phyloP scores from a whole-genome alignment of 2,888 invertebrate species.

The Eristalinus sepulchralis region DNA sequence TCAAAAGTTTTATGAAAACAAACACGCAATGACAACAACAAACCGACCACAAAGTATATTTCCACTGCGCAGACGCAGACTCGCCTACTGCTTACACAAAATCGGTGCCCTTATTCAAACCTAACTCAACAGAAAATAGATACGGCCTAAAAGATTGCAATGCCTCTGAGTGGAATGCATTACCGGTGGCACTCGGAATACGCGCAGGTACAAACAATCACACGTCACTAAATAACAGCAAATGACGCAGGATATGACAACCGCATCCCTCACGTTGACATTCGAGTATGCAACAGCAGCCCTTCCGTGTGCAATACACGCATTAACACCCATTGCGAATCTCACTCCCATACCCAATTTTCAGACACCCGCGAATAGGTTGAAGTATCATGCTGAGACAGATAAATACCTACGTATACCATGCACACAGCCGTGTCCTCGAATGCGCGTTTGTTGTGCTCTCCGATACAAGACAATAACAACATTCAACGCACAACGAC shows the following conservation, averaged over 20 bases:
- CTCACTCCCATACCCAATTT: not conserved
- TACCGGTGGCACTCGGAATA: not conserved
- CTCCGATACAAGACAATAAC: conserved; percentile 38
- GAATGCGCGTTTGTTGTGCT: conserved; percentile 27
- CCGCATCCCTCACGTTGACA: conserved; percentile 16
- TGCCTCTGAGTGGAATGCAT: not conserved
- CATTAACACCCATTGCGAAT: conserved; percentile 1
- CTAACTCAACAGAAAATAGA: no score
- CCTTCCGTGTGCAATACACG: not conserved
- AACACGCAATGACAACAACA: no score
- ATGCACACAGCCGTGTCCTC: not conserved
- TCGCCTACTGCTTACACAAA: no score
- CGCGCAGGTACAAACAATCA: conserved; percentile 40
- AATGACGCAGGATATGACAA: not conserved
- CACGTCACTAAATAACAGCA: not conserved
- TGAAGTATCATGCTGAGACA: conserved; percentile 8
- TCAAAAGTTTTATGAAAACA: no score
- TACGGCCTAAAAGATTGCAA: not conserved
- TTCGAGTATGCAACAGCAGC: not conserved
- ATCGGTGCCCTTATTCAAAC: no score
- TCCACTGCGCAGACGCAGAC: no score
- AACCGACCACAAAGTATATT: no score
- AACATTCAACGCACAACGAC: conserved; percentile 19
- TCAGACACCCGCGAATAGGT: not conserved
- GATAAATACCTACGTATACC: conserved; percentile 34